These are phyloP conservation scores for Lepetodrilus schrolli DNA, from an alignment of 2,888 invertebrate genomes.

Conservation along the genomic window DNA sequence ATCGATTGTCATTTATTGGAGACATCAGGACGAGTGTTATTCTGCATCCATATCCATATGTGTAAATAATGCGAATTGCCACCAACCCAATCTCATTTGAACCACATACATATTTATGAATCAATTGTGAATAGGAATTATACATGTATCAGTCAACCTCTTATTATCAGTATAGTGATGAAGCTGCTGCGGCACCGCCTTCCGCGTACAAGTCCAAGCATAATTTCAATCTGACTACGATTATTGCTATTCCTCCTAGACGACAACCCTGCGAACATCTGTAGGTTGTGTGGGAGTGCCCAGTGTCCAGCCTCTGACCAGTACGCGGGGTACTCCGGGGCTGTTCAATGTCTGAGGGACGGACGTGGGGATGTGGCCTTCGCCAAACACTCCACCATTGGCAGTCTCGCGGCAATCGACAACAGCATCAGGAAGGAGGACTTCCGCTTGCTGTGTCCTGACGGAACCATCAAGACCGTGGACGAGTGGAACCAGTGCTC, in stretches of 20 bases:
- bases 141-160: too few relatives aligned
- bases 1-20: too few relatives aligned
- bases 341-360: conserved; percentile 85
- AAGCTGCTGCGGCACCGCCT: too few relatives aligned
- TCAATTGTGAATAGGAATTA: too few relatives aligned
- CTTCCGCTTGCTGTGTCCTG: conserved; percentile 90
- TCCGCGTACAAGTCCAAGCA: too few relatives aligned
- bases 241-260: conserved; percentile 77
- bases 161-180: too few relatives aligned
- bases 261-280: conserved; percentile 82
- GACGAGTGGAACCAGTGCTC: conserved; percentile 88
- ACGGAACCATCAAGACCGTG: conserved; percentile 87
- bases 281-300: conserved; percentile 85
- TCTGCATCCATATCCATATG: too few relatives aligned
- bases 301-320: conserved; percentile 80
- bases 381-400: conserved; percentile 75
- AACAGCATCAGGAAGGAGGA: conserved; percentile 76
- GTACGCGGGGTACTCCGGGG: conserved; percentile 89
- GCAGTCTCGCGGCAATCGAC: background rate
- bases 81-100: too few relatives aligned
- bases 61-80: too few relatives aligned
- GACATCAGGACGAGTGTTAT: too few relatives aligned
- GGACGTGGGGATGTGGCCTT: conserved; percentile 91
- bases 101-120: too few relatives aligned
- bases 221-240: too few relatives aligned